Percentiles rank a stretch among this genome's conserved stretches.
Conservation (phyloP, 2,797 vertebrate species). For the Gallirallus australis region DNA sequence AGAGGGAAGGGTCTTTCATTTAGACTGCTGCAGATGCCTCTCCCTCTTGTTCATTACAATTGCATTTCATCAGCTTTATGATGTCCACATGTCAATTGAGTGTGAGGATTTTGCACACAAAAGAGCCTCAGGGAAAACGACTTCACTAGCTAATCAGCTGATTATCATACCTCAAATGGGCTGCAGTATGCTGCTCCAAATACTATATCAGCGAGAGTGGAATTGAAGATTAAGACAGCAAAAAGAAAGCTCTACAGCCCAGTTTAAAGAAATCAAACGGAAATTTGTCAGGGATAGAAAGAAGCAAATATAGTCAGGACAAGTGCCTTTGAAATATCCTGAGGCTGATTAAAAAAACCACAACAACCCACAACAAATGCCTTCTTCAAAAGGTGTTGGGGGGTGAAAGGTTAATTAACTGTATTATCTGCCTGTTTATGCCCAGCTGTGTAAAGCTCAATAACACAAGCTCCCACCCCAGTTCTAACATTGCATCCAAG, state of each 20-base stretch:
- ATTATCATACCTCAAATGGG: constrained; percentile 99
- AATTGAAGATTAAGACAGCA: constrained; percentile 83
- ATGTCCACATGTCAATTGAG: constrained; percentile 99
- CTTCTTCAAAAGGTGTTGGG: constrained; percentile 67
- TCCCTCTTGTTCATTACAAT: constrained; percentile 99
- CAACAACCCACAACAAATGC: constrained; percentile 32
- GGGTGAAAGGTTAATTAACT: constrained; percentile 83
- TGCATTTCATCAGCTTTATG: constrained; percentile 99
- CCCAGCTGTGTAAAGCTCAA: constrained; percentile 79
- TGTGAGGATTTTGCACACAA: constrained; percentile 99
- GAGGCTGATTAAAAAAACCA: constrained; percentile 58
- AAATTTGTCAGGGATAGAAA: constrained; percentile 76
- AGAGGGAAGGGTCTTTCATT: constrained; percentile 95
- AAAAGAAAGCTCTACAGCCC: constrained; percentile 73
- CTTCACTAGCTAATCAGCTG: constrained; percentile 99
- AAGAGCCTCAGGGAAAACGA: constrained; percentile 99
- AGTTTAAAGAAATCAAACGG: constrained; percentile 79
- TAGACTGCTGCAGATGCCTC: constrained; percentile 96
- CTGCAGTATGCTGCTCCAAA: constrained; percentile 86
- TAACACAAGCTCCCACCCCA: constrained; percentile 56
- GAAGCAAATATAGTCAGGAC: constrained; percentile 38
- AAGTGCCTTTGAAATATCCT: constrained; percentile 70
- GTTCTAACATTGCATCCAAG: constrained; percentile 70
- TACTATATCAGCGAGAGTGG: constrained; percentile 82
- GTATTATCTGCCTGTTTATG: constrained; percentile 81